These are phyloP conservation scores for Drosophila leonis DNA, from an alignment of 2,888 invertebrate genomes.

Conservation along the genomic window DNA sequence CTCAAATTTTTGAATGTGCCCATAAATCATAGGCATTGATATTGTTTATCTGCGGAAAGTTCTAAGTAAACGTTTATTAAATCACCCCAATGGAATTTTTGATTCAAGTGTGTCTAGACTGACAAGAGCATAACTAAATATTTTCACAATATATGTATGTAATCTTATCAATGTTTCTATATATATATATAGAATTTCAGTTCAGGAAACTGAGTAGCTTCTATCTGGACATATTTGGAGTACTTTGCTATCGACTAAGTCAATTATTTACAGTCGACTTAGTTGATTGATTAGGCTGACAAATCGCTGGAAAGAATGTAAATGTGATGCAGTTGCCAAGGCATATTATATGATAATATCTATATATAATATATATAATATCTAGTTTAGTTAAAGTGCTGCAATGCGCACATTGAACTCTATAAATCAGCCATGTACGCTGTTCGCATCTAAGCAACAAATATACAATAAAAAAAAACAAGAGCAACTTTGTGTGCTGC, in stretches of 20 bases:
- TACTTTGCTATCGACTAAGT: slow-evolving; percentile 41
- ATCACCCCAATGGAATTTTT: slow-evolving; percentile 2
- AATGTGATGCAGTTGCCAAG: slow-evolving; percentile 1
- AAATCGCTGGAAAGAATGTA: slow-evolving; percentile 11
- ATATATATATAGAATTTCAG: background rate
- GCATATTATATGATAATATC: background rate
- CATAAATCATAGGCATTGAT: slow-evolving; percentile 31
- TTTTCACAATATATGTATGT: slow-evolving; percentile 19
- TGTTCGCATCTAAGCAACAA: slow-evolving; percentile 30
- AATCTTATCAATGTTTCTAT: slow-evolving; percentile 49
- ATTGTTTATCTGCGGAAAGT: slow-evolving; percentile 13
- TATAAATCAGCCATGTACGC: slow-evolving; percentile 30
- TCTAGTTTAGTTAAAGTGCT: slow-evolving; percentile 24
- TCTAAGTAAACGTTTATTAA: slow-evolving; percentile 9
- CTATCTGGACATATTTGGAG: slow-evolving; percentile 55
- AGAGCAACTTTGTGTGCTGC: slow-evolving; percentile 23
- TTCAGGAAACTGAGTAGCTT: slow-evolving; percentile 20
- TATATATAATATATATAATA: slow-evolving; percentile 5
- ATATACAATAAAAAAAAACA: background rate
- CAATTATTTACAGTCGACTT: slow-evolving; percentile 61
- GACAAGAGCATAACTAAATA: slow-evolving; percentile 19
- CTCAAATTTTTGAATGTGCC: background rate
- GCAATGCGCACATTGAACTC: slow-evolving; percentile 35
- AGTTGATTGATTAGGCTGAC: slow-evolving; percentile 64
- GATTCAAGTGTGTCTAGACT: slow-evolving; percentile 13